These are phyloP conservation scores for Danio aesculapii DNA, from an alignment of 2,797 vertebrate species.

Conservation along the genomic window DNA sequence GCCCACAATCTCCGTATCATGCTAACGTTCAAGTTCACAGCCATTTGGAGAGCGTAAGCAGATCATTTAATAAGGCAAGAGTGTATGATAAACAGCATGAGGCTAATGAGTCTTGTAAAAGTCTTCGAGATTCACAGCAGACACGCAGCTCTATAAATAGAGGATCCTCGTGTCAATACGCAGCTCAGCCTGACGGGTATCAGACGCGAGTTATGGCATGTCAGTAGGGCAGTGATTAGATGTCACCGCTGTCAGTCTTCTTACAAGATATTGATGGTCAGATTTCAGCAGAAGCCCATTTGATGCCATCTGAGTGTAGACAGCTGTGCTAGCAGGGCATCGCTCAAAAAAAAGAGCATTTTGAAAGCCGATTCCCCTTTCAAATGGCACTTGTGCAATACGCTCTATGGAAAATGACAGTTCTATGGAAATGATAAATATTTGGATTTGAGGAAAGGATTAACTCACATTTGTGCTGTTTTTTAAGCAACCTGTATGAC, in stretches of 20 bases:
- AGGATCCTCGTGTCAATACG: slow-evolving; percentile 46
- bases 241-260: slow-evolving; percentile 89
- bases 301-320: slow-evolving; percentile 82
- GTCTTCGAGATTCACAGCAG: slow-evolving; percentile 8
- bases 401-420: too few species aligned
- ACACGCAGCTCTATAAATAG: slow-evolving; percentile 28
- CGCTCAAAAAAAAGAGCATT: slow-evolving; percentile 53
- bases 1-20: background rate
- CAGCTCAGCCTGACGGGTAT: slow-evolving; percentile 39
- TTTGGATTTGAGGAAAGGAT: background rate
- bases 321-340: slow-evolving; percentile 76
- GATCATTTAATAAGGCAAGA: slow-evolving; percentile 34
- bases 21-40: background rate
- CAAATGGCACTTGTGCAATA: background rate
- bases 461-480: background rate
- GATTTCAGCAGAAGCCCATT: slow-evolving; percentile 80
- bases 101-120: slow-evolving; percentile 42
- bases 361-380: slow-evolving; percentile 28
- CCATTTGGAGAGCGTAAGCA: slow-evolving; percentile 8
- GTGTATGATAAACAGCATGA: slow-evolving; percentile 35
- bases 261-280: slow-evolving; percentile 86
- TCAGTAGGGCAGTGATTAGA: slow-evolving; percentile 71
- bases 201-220: slow-evolving; percentile 55
- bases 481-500: too few species aligned
- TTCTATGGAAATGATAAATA: background rate